Evolutionary conservation across 2,888 invertebrate genomes (phyloP).

Genomic region (Clitarchus hookeri): DNA sequence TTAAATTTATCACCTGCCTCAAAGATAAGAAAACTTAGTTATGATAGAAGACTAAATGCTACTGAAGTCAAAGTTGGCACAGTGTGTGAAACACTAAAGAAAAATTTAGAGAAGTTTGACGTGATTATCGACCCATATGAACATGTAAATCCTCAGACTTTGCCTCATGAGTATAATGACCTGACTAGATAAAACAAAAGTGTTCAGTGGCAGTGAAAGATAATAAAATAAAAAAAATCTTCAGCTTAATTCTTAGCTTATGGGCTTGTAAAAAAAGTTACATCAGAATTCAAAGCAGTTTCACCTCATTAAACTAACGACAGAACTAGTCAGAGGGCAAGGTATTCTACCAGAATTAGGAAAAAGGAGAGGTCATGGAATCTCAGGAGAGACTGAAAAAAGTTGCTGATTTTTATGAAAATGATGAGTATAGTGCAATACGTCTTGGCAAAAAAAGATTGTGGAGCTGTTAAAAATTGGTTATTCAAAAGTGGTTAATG

Average conservation of each 20-base stretch:
- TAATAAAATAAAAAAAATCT: neutral
- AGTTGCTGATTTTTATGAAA: too few species aligned
- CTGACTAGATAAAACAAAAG: neutral
- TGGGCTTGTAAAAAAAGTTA: neutral
- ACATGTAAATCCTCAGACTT: neutral
- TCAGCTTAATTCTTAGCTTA: neutral
- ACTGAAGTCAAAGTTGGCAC: neutral
- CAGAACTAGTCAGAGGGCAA: too few species aligned
- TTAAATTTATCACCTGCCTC: neutral
- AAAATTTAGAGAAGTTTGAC: neutral
- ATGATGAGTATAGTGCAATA: too few species aligned
- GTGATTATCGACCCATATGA: neutral
- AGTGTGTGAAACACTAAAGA: neutral
- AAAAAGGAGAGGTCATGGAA: too few species aligned
- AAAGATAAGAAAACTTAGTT: conserved; percentile 15
- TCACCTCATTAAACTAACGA: too few species aligned
- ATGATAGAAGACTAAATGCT: too few species aligned
- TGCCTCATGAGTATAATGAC: neutral
- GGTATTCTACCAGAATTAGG: too few species aligned
- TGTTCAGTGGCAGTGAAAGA: neutral
- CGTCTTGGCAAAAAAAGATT: too few species aligned
- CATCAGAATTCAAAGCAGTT: neutral
- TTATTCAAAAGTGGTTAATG: too few species aligned
- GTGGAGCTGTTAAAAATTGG: too few species aligned
- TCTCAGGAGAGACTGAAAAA: too few species aligned